Conservation (phyloP, 2,113 vertebrate genomes). For the Rhinoderma darwinii region DNA sequence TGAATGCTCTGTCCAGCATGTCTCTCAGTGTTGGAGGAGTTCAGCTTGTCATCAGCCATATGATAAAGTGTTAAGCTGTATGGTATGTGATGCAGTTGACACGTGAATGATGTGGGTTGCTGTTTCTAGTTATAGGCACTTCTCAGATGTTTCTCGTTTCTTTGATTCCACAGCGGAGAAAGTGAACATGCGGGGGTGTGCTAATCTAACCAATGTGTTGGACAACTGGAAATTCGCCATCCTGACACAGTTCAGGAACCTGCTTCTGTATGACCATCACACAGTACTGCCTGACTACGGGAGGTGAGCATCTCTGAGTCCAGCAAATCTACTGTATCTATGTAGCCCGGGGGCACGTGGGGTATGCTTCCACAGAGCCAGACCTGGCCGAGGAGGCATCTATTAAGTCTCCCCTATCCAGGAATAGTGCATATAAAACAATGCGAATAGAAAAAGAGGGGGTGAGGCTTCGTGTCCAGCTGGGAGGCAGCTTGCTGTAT, state of each 20-base stretch:
- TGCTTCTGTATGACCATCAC: slow-evolving; percentile 84
- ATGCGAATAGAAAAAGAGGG: too few species aligned
- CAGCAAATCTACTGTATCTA: background rate
- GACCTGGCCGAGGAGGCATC: too few species aligned
- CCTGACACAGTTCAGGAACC: slow-evolving; percentile 81
- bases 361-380: too few species aligned
- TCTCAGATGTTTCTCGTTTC: background rate
- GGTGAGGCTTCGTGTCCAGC: too few species aligned
- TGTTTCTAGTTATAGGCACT: background rate
- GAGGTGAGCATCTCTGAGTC: slow-evolving; percentile 70
- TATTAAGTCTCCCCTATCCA: too few species aligned
- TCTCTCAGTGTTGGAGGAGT: too few species aligned
- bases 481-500: too few species aligned
- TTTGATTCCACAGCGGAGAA: slow-evolving; percentile 68
- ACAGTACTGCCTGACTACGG: slow-evolving; percentile 84
- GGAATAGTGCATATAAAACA: too few species aligned
- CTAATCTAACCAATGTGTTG: slow-evolving; percentile 84
- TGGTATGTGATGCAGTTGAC: background rate
- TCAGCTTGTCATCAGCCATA: background rate
- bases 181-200: slow-evolving; percentile 69
- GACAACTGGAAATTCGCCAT: slow-evolving; percentile 91
- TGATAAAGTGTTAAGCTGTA: background rate
- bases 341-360: background rate
- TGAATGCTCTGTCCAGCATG: too few species aligned
- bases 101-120: background rate